Evolutionary conservation across 2,797 vertebrate species (phyloP), one percentile per base, ranked within the genome.

Genomic region (Halcyon smyrnensis): DNA sequence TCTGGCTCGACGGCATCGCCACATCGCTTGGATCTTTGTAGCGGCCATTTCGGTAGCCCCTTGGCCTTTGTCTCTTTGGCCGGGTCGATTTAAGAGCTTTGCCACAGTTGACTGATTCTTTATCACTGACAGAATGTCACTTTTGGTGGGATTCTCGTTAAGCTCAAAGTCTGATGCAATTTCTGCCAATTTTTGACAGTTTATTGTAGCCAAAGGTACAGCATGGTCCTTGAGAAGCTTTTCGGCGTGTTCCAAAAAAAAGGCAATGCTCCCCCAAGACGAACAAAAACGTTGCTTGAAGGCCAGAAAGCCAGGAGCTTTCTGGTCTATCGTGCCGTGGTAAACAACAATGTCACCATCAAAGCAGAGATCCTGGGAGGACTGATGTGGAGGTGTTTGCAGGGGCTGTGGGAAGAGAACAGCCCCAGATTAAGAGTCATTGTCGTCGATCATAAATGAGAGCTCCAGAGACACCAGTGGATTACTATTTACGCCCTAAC

Each of bases 1-100:
- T 43, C 97, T 98, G 50, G 97, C 97, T 25, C 9, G 53, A 70
- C 93, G 94, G 67, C 98, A 81, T 91, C 98, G 98, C 98, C 99
- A 99, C 8, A 95, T 97, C 81, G 98, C 97, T 88, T 98, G 98
- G 89, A 99, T 98, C 96, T 68, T 97, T 48, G 96, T 86, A 37
- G 98, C 98, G 11, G 99, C 99, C 3, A 90, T 96, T 25, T 95
- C 73, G 0, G 10, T 45, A 15, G 98, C 98, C 37, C 97, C 97
- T 50, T 93, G 98, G 89, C 98, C 98, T 94, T 96, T 98, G 97
- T 98, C 98, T 63, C 98, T 97, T 92, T 98, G 99, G 94, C 99
- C 98, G 12, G 98, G 98, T 45, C 75, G 63, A 20, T 57, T 94
- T 51, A 98, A 53, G 71, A 98, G 78, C 78, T 92, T 96, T 71